phyloP scores from a whole-genome alignment of 2,113 vertebrate species.

The Nesospiza acunhae region DNA sequence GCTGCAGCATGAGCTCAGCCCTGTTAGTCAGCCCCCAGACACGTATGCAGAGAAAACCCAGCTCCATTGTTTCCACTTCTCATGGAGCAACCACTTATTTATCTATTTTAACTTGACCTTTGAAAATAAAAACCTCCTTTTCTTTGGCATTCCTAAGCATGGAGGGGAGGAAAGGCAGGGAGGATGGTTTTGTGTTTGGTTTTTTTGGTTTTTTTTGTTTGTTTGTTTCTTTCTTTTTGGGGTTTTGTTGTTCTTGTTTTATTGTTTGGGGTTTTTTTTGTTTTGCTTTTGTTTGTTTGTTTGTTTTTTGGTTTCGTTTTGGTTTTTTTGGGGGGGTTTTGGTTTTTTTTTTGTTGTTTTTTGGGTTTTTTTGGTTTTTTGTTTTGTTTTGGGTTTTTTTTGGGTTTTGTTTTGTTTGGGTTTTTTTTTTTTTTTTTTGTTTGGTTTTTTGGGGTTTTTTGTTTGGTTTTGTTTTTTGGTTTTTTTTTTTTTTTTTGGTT shows the following conservation, averaged over 20 bases:
- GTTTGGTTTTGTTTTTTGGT: too few species aligned
- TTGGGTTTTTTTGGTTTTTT: not conserved
- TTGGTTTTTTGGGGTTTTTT: too few species aligned
- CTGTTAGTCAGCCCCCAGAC: not conserved
- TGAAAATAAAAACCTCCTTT: not conserved
- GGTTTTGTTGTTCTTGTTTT: too few species aligned
- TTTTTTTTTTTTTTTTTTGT: too few species aligned
- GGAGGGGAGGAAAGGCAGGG: too few species aligned
- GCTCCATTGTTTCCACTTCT: slow-evolving; percentile 44
- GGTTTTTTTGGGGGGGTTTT: too few species aligned
- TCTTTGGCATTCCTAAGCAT: not conserved
- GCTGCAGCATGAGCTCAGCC: slow-evolving; percentile 15
- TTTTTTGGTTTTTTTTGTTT: too few species aligned
- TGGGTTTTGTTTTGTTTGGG: too few species aligned
- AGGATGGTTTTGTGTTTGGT: not conserved
- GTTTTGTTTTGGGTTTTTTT: not conserved
- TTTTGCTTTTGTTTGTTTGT: not conserved
- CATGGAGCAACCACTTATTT: not conserved
- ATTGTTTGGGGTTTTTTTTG: not conserved
- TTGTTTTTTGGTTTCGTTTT: too few species aligned
- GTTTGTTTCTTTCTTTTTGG: too few species aligned
- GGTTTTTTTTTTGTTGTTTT: too few species aligned
- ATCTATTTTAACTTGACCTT: slow-evolving; percentile 21
- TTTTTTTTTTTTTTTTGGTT: too few species aligned
- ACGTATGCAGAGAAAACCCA: slow-evolving; percentile 5